Evolutionary conservation across 1,140 invertebrate species (phyloP).

Genomic region (Sycophaga agraensis): DNA sequence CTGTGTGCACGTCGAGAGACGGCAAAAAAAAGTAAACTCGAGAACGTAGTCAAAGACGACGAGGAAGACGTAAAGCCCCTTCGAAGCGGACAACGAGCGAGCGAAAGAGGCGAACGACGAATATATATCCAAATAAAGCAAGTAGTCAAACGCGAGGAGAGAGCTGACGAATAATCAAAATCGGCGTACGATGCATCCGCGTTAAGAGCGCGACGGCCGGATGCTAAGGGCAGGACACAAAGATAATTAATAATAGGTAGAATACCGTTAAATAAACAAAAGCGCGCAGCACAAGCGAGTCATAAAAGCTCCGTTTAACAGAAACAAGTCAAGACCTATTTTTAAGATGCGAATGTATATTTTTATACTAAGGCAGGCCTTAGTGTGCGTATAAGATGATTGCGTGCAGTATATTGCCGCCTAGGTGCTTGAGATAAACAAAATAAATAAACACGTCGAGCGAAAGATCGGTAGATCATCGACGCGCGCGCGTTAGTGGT

Average conservation of each 20-base stretch:
- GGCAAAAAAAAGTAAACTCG: too few relatives aligned
- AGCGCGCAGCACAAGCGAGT: slow-evolving; percentile 15
- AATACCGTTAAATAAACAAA: slow-evolving; percentile 1
- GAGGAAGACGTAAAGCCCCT: too few relatives aligned
- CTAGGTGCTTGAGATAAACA: slow-evolving; percentile 11
- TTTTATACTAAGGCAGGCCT: slow-evolving; percentile 60
- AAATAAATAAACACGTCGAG: neutral
- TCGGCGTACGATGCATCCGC: neutral
- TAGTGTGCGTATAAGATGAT: slow-evolving; percentile 36
- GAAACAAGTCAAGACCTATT: slow-evolving; percentile 53
- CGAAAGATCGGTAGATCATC: neutral
- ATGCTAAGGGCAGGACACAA: neutral
- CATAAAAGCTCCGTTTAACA: slow-evolving; percentile 34
- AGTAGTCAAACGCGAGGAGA: slow-evolving; percentile 4
- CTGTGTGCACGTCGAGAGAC: too few relatives aligned
- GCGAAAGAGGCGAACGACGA: slow-evolving; percentile 14
- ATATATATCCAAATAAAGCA: slow-evolving; percentile 18
- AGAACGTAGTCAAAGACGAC: too few relatives aligned
- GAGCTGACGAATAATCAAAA: slow-evolving; percentile 22
- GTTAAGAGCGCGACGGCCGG: neutral
- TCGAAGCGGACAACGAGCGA: neutral
- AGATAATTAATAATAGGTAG: neutral
- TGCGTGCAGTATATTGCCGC: slow-evolving; percentile 2
- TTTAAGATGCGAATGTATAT: slow-evolving; percentile 59
- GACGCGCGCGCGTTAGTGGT: too few relatives aligned